Evolutionary conservation across 2,888 invertebrate genomes (phyloP).

Genomic region (Lepidocyrtinus sp.): DNA sequence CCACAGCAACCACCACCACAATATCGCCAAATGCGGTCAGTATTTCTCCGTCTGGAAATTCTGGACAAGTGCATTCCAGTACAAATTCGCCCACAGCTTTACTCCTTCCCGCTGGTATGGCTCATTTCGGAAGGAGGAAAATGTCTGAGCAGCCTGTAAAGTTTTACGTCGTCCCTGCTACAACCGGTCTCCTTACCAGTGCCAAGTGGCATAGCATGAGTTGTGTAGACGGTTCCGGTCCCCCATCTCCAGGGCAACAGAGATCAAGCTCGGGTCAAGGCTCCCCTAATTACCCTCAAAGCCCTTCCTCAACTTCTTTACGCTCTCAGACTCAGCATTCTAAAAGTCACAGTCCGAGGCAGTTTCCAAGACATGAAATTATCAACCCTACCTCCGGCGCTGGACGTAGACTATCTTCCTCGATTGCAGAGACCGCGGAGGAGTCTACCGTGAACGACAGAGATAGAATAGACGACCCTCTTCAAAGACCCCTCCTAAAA

Average conservation of each 20-base stretch:
- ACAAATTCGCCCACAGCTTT: conserved; percentile 40
- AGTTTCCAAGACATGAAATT: conserved; percentile 21
- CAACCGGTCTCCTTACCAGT: conserved; percentile 56
- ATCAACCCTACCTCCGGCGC: neutral
- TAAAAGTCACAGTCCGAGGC: conserved; percentile 34
- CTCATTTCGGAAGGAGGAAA: conserved; percentile 63
- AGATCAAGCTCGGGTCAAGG: neutral
- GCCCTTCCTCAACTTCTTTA: conserved; percentile 20
- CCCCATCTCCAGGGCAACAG: conserved; percentile 21
- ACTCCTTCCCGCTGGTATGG: conserved; percentile 45
- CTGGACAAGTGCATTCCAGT: conserved; percentile 37
- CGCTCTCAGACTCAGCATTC: conserved; percentile 34
- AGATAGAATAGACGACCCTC: neutral
- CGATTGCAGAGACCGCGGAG: conserved; percentile 24
- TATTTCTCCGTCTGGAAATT: neutral
- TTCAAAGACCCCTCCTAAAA: neutral
- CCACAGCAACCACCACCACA: neutral
- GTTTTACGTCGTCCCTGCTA: conserved; percentile 63
- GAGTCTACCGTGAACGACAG: neutral
- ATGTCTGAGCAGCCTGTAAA: conserved; percentile 69
- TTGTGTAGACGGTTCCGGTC: conserved; percentile 52
- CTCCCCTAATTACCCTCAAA: neutral
- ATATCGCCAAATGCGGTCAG: neutral
- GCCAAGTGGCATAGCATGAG: conserved; percentile 69
- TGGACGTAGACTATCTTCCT: conserved; percentile 14